Evolutionary conservation across 2,113 vertebrate species (phyloP).

Genomic region (Diphyllodes magnificus): DNA sequence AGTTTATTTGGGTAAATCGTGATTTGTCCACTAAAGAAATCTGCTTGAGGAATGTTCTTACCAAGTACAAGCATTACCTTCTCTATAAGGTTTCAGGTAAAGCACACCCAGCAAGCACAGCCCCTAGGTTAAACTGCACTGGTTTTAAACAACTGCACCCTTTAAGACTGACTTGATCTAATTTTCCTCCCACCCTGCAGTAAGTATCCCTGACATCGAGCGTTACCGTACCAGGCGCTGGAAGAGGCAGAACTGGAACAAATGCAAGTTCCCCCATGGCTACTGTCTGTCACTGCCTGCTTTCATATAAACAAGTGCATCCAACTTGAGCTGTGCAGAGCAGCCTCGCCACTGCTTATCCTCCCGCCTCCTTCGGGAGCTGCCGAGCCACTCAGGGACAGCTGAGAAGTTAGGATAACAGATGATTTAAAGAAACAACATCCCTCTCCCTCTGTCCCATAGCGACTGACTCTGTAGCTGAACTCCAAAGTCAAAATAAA

Average conservation of each 20-base stretch:
- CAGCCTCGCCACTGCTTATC: not conserved
- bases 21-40: not conserved
- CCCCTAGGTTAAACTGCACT: not conserved
- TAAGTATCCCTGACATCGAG: slow-evolving; percentile 51
- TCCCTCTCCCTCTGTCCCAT: not conserved
- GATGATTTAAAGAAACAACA: slow-evolving; percentile 9
- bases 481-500: not conserved
- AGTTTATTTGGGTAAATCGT: not conserved
- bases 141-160: not conserved
- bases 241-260: slow-evolving; percentile 64
- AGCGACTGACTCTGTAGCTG: not conserved
- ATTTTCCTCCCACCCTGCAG: not conserved
- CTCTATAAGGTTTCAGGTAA: not conserved
- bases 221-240: not conserved
- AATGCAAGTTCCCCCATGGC: slow-evolving; percentile 46
- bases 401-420: not conserved
- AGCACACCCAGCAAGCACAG: not conserved
- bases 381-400: not conserved
- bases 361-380: not conserved
- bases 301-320: slow-evolving; percentile 12
- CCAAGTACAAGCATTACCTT: not conserved
- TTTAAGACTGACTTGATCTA: slow-evolving; percentile 4
- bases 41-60: not conserved
- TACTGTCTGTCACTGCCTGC: slow-evolving; percentile 58
- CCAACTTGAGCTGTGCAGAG: not conserved